Conservation (phyloP, 2,888 invertebrate species). For the Xylophagus ater region DNA sequence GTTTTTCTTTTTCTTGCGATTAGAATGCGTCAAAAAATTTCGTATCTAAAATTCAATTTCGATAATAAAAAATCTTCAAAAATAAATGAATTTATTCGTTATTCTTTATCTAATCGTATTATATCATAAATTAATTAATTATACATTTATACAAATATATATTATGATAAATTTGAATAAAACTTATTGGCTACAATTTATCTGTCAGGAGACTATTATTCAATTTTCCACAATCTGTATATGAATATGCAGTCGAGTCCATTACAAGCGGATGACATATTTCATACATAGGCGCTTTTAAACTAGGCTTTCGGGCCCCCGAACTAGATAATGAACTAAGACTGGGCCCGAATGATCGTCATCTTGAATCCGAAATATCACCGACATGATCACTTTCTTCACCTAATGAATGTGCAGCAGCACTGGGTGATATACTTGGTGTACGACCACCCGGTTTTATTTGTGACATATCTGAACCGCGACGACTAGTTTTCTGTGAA, state of each 20-base stretch:
- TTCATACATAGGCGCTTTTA: slow-evolving; percentile 37
- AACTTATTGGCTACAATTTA: slow-evolving; percentile 12
- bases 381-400: slow-evolving; percentile 46
- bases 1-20: too few species aligned
- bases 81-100: too few species aligned
- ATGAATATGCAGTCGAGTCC: slow-evolving; percentile 35
- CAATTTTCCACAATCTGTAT: slow-evolving; percentile 20
- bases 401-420: slow-evolving; percentile 43
- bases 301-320: slow-evolving; percentile 33
- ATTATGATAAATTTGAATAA: too few species aligned
- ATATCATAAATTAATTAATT: too few species aligned
- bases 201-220: slow-evolving; percentile 13
- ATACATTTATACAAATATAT: too few species aligned
- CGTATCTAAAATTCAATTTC: too few species aligned
- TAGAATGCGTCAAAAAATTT: too few species aligned
- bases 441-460: slow-evolving; percentile 39
- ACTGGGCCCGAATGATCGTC: slow-evolving; percentile 39
- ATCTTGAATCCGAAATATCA: slow-evolving; percentile 45
- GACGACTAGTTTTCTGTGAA: slow-evolving; percentile 38
- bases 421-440: slow-evolving; percentile 46
- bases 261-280: slow-evolving; percentile 40
- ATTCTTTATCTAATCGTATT: too few species aligned
- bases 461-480: slow-evolving; percentile 48
- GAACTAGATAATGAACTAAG: slow-evolving; percentile 20
- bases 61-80: too few species aligned